phyloP scores from a whole-genome alignment of 2,113 vertebrate genomes.

The Genyomyrus donnyi region DNA sequence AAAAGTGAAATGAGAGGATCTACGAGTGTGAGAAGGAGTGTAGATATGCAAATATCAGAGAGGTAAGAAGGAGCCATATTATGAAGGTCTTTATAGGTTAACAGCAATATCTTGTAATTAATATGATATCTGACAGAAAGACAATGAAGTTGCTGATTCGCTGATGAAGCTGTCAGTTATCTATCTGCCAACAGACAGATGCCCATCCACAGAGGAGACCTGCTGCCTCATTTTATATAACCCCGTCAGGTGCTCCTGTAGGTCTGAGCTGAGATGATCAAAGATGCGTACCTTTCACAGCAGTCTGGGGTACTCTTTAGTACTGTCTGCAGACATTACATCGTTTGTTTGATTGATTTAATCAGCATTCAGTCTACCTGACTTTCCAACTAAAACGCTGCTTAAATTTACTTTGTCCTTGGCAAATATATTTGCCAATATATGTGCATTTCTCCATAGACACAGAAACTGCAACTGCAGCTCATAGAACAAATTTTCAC shows the following conservation, averaged over 20 bases:
- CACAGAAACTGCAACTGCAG: background rate
- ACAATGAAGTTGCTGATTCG: background rate
- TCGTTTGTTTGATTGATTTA: background rate
- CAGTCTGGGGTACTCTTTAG: background rate
- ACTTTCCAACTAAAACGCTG: background rate
- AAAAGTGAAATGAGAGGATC: too few relatives aligned
- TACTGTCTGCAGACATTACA: background rate
- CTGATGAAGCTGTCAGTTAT: background rate
- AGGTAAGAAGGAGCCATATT: too few relatives aligned
- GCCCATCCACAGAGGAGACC: background rate
- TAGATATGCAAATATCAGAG: too few relatives aligned
- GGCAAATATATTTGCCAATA: background rate
- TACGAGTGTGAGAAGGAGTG: too few relatives aligned
- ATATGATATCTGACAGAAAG: too few relatives aligned
- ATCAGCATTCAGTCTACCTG: background rate
- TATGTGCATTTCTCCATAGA: background rate
- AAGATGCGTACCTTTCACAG: background rate
- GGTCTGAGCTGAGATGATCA: background rate
- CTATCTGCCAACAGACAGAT: background rate
- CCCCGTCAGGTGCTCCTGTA: background rate
- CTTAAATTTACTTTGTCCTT: background rate
- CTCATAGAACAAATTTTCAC: background rate
- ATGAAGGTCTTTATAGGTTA: too few relatives aligned
- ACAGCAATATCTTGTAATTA: too few relatives aligned
- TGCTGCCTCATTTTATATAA: background rate